A percentile compares a stretch with the other conserved stretches of the same genome.
Conservation (phyloP, 2,888 invertebrate species). For the Drosophila greeni region DNA sequence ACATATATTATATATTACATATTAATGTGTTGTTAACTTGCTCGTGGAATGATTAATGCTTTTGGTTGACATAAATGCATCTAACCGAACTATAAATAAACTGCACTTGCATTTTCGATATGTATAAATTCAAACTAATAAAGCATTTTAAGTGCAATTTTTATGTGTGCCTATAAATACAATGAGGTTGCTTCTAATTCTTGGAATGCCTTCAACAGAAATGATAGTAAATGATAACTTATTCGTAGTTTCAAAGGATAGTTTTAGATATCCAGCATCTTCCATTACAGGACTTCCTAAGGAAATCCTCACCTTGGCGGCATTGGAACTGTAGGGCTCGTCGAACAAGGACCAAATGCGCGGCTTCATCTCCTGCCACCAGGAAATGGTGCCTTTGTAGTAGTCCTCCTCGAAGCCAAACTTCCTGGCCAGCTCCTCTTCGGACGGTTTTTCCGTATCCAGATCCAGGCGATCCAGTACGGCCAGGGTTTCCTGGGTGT, state of each 20-base stretch:
- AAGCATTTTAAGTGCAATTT: not conserved
- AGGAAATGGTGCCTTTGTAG: slow-evolving; percentile 91
- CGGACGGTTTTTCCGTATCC: slow-evolving; percentile 98
- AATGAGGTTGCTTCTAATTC: not conserved
- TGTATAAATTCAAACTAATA: not conserved
- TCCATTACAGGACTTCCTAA: not conserved
- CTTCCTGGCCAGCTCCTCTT: slow-evolving; percentile 97
- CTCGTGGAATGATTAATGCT: slow-evolving; percentile 18
- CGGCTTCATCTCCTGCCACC: slow-evolving; percentile 98
- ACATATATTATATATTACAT: too few species aligned
- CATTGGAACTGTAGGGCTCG: slow-evolving; percentile 98
- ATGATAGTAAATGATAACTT: not conserved
- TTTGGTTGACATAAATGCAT: not conserved
- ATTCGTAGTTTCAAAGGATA: not conserved
- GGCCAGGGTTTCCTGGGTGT: slow-evolving; percentile 98
- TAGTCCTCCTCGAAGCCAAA: slow-evolving; percentile 98
- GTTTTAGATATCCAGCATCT: not conserved
- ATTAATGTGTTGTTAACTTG: not conserved
- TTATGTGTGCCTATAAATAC: not conserved
- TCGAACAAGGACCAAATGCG: slow-evolving; percentile 99
- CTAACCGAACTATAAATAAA: slow-evolving; percentile 4
- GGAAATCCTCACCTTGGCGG: slow-evolving; percentile 96
- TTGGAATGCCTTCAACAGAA: not conserved
- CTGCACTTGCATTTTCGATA: not conserved
- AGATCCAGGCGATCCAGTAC: slow-evolving; percentile 98